Evolutionary conservation across 2,113 vertebrate species (phyloP), one percentile per base, ranked within the genome.

Genomic region (Raphicerus campestris): DNA sequence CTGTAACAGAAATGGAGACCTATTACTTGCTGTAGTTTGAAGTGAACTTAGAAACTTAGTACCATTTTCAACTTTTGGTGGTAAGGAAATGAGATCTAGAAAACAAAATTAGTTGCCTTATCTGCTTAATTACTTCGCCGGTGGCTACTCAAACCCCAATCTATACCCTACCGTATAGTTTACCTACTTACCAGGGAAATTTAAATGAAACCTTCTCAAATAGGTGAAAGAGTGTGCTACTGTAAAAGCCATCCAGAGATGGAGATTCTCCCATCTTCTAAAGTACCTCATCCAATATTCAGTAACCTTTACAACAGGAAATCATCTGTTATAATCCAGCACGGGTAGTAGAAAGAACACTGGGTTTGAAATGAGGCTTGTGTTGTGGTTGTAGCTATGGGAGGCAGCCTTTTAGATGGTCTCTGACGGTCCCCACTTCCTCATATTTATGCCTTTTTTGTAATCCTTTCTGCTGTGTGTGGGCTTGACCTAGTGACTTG

Each of bases 31-130:
- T 49, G 10, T 56, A 63, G 53, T 47, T 61, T 35, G 61, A 77
- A 77, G 63, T 39, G 19, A 88, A 20, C 19, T 53, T 82, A 88
- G 45, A 92, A 96, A 66, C 10, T 86, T 58, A 66, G 60, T 60
- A 11, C 24, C 47, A 39, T 82, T 89, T 96, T 24, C 61, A 24
- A 24, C 20, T 92, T 93, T 90, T 77, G 20, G 3, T 81, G 16
- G 55, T 45, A 61, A 93, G 63, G 20, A 28, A 93, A 81, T 11
- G 47, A 89, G 42, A 47, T 24, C 45, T 80, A 80, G 53, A 73
- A 77, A 92, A 87, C 16, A 92, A 92, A 66, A 87, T 81, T 15
- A 45, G 26, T 94, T 87, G 22, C 5, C 22, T 87, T 22, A 5
- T 16, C 8, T 87, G 32, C 39, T 63, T 53, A 80, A 61, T 89